Percentiles rank a stretch among this genome's conserved stretches.
Evolutionary conservation across 2,888 invertebrate species (phyloP).

Genomic region (Ischnura elegans): DNA sequence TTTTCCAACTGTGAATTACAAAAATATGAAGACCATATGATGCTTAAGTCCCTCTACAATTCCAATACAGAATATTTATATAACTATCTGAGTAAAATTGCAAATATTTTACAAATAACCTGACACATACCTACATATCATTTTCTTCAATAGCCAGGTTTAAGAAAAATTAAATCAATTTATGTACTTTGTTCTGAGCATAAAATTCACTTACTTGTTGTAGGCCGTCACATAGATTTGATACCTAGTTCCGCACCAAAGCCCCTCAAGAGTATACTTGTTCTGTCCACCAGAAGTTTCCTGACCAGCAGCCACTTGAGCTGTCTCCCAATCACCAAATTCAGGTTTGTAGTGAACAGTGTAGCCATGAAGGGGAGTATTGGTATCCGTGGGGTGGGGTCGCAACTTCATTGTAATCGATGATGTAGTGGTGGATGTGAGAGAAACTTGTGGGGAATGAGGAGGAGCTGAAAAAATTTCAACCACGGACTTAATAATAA

Average conservation of each 20-base stretch:
- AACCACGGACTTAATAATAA: neutral
- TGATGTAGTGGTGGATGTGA: slow-evolving; percentile 88
- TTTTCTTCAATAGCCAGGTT: neutral
- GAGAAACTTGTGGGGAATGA: slow-evolving; percentile 86
- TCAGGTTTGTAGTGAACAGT: slow-evolving; percentile 96
- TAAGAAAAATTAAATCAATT: too few species aligned
- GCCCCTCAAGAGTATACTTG: slow-evolving; percentile 91
- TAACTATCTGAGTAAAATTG: too few species aligned
- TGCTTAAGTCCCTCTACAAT: too few species aligned
- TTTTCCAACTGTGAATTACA: too few species aligned
- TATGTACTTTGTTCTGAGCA: too few species aligned
- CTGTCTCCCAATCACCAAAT: slow-evolving; percentile 96
- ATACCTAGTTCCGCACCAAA: slow-evolving; percentile 95
- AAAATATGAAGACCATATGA: too few species aligned
- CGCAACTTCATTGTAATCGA: slow-evolving; percentile 86
- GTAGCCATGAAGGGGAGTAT: slow-evolving; percentile 93
- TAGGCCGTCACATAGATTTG: slow-evolving; percentile 96
- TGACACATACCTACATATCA: too few species aligned
- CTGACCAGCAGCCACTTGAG: slow-evolving; percentile 80
- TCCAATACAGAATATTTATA: too few species aligned
- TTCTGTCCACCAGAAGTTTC: slow-evolving; percentile 86
- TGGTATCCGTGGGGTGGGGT: slow-evolving; percentile 86
- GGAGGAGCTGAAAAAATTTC: slow-evolving; percentile 82
- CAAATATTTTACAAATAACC: too few species aligned
- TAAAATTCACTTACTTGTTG: slow-evolving; percentile 85